Conservation (phyloP, 2,797 vertebrate species). For the Tokudaia tokunoshimensis region DNA sequence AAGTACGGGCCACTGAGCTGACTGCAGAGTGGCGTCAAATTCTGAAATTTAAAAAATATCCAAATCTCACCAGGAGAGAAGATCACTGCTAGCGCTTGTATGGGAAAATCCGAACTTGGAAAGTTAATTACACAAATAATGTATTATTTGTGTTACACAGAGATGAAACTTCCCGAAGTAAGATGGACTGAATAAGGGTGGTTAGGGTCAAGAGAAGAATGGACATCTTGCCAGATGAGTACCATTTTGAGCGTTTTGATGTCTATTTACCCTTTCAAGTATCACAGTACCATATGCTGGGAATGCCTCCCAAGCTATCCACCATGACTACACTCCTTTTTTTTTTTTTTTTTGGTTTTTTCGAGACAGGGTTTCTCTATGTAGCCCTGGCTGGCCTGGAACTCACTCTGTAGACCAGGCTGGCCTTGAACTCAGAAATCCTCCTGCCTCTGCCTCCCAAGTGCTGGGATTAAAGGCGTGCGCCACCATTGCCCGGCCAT, state of each 20-base stretch:
- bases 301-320: slow-evolving; percentile 37
- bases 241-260: slow-evolving; percentile 5
- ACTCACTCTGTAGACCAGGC: too few species aligned
- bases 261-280: background rate
- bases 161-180: slow-evolving; percentile 16
- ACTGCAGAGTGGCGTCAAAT: background rate
- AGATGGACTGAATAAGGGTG: slow-evolving; percentile 38
- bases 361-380: too few species aligned
- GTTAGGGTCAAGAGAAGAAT: background rate
- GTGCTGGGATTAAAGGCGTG: too few species aligned
- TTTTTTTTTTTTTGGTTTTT: too few species aligned
- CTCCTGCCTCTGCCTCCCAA: too few species aligned
- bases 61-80: background rate
- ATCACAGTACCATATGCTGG: background rate
- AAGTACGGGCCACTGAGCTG: background rate
- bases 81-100: background rate
- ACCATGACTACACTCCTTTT: background rate
- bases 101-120: slow-evolving; percentile 19
- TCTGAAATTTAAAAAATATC: background rate
- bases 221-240: background rate
- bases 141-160: background rate
- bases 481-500: too few species aligned
- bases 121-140: background rate
- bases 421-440: too few species aligned
- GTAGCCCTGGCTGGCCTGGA: too few species aligned